Percentiles rank a stretch among this genome's conserved stretches.
Evolutionary conservation across 2,888 invertebrate species (phyloP).

Genomic region (Pseudolycoriella hygida): DNA sequence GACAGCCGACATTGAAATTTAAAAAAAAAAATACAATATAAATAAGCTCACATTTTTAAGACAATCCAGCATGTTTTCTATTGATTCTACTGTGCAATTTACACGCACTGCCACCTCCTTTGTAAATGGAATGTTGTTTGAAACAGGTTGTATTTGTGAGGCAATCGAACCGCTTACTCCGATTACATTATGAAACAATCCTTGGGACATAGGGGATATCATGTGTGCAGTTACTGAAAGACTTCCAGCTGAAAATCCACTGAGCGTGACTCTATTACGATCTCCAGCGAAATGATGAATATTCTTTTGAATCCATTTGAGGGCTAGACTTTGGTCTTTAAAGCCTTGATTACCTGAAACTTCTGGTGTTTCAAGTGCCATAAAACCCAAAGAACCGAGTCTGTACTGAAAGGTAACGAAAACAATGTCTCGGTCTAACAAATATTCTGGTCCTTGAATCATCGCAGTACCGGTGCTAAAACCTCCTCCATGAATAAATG

Average conservation of each 20-base stretch:
- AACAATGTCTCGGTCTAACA: slow-evolving; percentile 44
- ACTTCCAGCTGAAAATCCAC: background rate
- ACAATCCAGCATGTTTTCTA: too few relatives aligned
- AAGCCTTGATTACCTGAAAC: background rate
- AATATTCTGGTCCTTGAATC: slow-evolving; percentile 32
- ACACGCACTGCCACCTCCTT: too few relatives aligned
- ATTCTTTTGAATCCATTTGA: background rate
- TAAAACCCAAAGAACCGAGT: slow-evolving; percentile 38
- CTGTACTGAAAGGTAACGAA: slow-evolving; percentile 47
- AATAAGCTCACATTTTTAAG: too few relatives aligned
- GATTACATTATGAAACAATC: too few relatives aligned
- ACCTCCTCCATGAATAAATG: slow-evolving; percentile 45
- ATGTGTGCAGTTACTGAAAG: too few relatives aligned
- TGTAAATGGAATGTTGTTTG: too few relatives aligned
- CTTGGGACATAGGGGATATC: too few relatives aligned
- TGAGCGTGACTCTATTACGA: background rate
- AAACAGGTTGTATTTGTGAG: too few relatives aligned
- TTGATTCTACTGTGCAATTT: too few relatives aligned
- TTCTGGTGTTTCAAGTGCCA: background rate
- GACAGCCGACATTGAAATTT: too few relatives aligned
- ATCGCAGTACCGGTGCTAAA: slow-evolving; percentile 41
- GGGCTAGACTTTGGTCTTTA: background rate
- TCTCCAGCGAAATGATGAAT: background rate
- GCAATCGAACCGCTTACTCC: too few relatives aligned
- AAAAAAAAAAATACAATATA: too few relatives aligned